phyloP scores from a whole-genome alignment of 53 echinoderm and acorn worm genomes.

The Actinopyga echinites region DNA sequence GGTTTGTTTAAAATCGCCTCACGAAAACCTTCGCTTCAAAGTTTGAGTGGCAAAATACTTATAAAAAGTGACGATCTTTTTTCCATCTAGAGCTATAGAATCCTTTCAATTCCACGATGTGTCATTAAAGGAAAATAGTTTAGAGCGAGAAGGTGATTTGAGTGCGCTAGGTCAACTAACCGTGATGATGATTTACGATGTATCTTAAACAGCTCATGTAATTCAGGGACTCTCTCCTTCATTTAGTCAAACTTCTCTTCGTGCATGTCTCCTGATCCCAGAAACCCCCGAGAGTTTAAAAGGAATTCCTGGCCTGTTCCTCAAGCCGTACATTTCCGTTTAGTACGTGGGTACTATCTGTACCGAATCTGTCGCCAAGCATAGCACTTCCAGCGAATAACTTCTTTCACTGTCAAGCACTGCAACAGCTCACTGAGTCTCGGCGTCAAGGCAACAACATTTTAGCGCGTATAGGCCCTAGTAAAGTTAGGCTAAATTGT shows the following conservation, averaged over 20 bases:
- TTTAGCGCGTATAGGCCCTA: not conserved
- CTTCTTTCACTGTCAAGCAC: not conserved
- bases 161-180: not conserved
- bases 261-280: not conserved
- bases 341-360: constrained; percentile 13
- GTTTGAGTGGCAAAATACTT: too few relatives aligned
- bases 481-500: not conserved
- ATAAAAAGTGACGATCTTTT: too few relatives aligned
- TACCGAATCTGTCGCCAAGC: constrained; percentile 29
- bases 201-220: not conserved
- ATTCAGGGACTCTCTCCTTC: not conserved
- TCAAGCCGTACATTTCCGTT: not conserved
- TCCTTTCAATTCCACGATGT: constrained; percentile 10
- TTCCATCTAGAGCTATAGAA: too few relatives aligned
- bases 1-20: too few relatives aligned
- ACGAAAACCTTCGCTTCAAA: too few relatives aligned
- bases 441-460: constrained; percentile 1
- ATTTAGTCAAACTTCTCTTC: not conserved
- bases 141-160: not conserved
- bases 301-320: constrained; percentile 5
- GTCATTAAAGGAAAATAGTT: constrained; percentile 27
- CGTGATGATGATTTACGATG: constrained; percentile 20
- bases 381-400: constrained; percentile 6
- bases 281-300: constrained; percentile 13
- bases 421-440: not conserved